Conservation (phyloP, 2,797 vertebrate species). For the Sparus aurata region DNA sequence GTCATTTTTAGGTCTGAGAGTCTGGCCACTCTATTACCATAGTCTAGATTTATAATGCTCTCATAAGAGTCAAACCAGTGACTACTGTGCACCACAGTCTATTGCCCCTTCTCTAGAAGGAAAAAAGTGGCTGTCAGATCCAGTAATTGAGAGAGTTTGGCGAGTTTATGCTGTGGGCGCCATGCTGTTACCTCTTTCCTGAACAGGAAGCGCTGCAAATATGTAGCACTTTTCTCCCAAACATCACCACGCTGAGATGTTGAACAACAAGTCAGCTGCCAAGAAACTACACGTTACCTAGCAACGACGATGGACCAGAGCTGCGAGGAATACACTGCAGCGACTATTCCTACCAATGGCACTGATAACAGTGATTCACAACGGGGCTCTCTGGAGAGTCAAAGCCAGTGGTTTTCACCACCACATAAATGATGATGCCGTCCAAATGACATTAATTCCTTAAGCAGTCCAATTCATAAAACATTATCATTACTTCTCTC, state of each 20-base stretch:
- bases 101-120: constrained; percentile 10
- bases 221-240: constrained; percentile 40
- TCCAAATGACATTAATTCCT: constrained; percentile 6
- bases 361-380: constrained; percentile 40
- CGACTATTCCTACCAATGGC: constrained; percentile 32
- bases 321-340: constrained; percentile 24
- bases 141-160: constrained; percentile 40
- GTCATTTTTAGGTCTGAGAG: constrained; percentile 76
- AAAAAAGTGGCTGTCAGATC: constrained; percentile 35
- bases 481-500: constrained; percentile 5
- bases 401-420: constrained; percentile 14
- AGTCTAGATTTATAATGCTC: constrained; percentile 79
- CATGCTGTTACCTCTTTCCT: constrained; percentile 27
- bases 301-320: constrained; percentile 55
- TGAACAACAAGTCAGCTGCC: constrained; percentile 53
- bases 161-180: constrained; percentile 16
- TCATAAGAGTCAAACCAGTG: constrained; percentile 60
- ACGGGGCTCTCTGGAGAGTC: background rate
- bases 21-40: constrained; percentile 76
- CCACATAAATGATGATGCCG: constrained; percentile 14
- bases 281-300: constrained; percentile 66
- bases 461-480: constrained; percentile 7
- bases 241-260: constrained; percentile 42
- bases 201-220: constrained; percentile 49
- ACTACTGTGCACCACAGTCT: constrained; percentile 36